Percentiles rank a stretch among this genome's conserved stretches.
phyloP scores from a whole-genome alignment of 1,140 invertebrate genomes.

The Danaus melanippus region DNA sequence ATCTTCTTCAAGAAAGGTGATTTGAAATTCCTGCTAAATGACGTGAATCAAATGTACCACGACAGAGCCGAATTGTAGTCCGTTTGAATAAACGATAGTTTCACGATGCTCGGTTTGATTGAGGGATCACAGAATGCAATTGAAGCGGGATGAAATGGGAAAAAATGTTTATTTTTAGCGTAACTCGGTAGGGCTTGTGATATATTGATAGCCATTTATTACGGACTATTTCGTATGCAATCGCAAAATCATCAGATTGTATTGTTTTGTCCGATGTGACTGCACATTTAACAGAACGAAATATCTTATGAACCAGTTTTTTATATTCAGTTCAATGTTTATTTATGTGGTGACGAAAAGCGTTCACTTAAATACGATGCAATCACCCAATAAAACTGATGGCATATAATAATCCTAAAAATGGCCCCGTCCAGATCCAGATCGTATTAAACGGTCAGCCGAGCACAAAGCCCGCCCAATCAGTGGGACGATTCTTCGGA shows the following conservation, averaged over 20 bases:
- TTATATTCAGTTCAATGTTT: slow-evolving; percentile 9
- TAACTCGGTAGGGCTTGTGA: slow-evolving; percentile 21
- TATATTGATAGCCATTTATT: slow-evolving; percentile 14
- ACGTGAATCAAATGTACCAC: slow-evolving; percentile 9
- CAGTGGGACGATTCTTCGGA: slow-evolving; percentile 57
- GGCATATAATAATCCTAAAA: slow-evolving; percentile 55
- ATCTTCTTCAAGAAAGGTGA: slow-evolving; percentile 3
- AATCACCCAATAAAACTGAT: slow-evolving; percentile 41
- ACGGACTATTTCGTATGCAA: slow-evolving; percentile 4
- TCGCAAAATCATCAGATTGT: no score
- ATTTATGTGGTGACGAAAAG: slow-evolving; percentile 18
- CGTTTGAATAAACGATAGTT: slow-evolving; percentile 19
- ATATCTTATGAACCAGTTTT: slow-evolving; percentile 3
- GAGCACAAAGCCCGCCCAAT: slow-evolving; percentile 59
- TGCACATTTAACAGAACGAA: slow-evolving; percentile 2
- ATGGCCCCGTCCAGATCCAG: slow-evolving; percentile 46
- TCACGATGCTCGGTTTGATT: slow-evolving; percentile 23
- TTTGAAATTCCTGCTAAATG: slow-evolving; percentile 17
- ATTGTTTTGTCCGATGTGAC: no score
- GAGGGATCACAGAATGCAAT: slow-evolving; percentile 22
- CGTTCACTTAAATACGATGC: slow-evolving; percentile 27
- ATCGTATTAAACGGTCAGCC: slow-evolving; percentile 61
- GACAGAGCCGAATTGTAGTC: slow-evolving; percentile 4
- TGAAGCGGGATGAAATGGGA: slow-evolving; percentile 14
- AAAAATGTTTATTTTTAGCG: slow-evolving; percentile 25